These are phyloP conservation scores for Fistularia tabacaria DNA, from an alignment of 2,797 vertebrate species.

Conservation along the genomic window DNA sequence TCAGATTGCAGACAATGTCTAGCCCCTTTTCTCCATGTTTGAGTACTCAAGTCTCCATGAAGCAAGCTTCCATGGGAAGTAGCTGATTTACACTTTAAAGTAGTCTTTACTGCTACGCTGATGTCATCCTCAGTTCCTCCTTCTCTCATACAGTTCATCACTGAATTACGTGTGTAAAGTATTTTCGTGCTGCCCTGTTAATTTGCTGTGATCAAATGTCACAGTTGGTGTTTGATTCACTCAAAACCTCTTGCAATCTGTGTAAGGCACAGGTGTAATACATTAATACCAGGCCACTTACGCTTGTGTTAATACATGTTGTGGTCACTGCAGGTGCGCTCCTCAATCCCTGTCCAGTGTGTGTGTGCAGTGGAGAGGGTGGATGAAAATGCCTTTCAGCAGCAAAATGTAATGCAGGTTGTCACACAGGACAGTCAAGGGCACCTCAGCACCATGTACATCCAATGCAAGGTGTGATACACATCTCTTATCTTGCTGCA, in stretches of 20 bases:
- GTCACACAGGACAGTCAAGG: conserved; percentile 77
- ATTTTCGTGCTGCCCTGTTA: conserved; percentile 13
- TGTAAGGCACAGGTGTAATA: neutral
- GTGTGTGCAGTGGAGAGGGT: conserved; percentile 88
- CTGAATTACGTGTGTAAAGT: conserved; percentile 15
- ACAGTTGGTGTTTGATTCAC: conserved; percentile 21
- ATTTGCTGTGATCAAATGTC: conserved; percentile 27
- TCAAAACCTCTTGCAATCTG: neutral
- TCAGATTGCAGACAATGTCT: conserved; percentile 70
- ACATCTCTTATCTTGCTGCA: neutral
- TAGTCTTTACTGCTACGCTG: conserved; percentile 41
- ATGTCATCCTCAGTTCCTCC: conserved; percentile 46
- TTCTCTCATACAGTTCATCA: conserved; percentile 6
- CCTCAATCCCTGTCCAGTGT: conserved; percentile 74
- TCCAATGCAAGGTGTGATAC: conserved; percentile 86
- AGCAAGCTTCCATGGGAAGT: conserved; percentile 50
- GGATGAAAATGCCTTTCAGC: conserved; percentile 90
- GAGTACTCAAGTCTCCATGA: conserved; percentile 47
- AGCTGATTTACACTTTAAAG: conserved; percentile 77
- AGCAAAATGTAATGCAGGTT: conserved; percentile 89
- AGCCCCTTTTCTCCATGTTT: conserved; percentile 45
- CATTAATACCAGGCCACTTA: conserved; percentile 13
- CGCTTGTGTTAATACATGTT: conserved; percentile 44
- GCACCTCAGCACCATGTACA: conserved; percentile 81
- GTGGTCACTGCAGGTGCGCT: conserved; percentile 70